Evolutionary conservation across 64 coral and sea anemone species (phyloP).

Genomic region (Orbicella faveolata): DNA sequence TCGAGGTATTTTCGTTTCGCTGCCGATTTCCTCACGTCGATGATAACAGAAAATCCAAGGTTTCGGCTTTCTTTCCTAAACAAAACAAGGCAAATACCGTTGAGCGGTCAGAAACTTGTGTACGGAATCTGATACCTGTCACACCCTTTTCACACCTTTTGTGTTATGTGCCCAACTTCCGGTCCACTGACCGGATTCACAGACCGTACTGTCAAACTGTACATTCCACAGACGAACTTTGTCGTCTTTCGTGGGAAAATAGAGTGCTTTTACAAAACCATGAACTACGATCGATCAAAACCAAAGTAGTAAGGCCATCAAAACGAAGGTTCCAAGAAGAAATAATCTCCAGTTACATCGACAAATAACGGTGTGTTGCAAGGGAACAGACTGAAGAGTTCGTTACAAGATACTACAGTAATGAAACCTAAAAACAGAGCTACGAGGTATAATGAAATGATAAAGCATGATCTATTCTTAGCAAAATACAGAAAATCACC

Average conservation of each 20-base stretch:
- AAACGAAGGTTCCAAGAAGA: neutral
- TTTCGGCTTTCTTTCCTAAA: slow-evolving; percentile 75
- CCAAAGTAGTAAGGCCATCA: neutral
- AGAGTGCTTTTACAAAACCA: neutral
- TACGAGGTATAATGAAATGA: neutral
- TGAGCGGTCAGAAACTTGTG: neutral
- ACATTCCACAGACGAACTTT: neutral
- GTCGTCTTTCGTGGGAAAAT: slow-evolving; percentile 26
- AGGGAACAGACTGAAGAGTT: neutral
- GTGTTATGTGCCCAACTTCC: slow-evolving; percentile 11
- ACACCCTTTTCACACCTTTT: slow-evolving; percentile 8
- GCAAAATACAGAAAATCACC: neutral
- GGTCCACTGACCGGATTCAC: slow-evolving; percentile 40
- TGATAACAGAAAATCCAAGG: slow-evolving; percentile 83
- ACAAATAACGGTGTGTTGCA: neutral
- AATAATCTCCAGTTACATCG: neutral
- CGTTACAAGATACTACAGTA: neutral
- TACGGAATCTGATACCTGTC: slow-evolving; percentile 46
- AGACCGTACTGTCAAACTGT: neutral
- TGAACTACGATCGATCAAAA: neutral
- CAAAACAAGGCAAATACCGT: slow-evolving; percentile 39
- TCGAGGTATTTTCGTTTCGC: slow-evolving; percentile 78
- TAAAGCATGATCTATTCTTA: neutral
- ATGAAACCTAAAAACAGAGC: neutral
- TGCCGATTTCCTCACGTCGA: slow-evolving; percentile 81